Evolutionary conservation across 2,113 vertebrate species (phyloP).

Genomic region (Crotophaga sulcirostris): DNA sequence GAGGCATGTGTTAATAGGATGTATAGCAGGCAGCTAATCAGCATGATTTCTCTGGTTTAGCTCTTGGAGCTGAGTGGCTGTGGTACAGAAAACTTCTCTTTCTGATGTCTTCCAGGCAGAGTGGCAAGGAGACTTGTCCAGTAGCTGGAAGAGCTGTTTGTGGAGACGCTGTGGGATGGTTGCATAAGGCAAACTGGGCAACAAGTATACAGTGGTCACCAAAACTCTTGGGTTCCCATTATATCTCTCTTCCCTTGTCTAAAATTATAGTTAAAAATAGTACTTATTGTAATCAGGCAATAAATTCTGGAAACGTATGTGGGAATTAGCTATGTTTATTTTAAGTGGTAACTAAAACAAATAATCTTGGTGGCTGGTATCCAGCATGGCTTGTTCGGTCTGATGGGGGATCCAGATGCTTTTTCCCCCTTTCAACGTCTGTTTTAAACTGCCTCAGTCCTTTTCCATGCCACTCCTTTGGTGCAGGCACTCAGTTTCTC

Average conservation of each 20-base stretch:
- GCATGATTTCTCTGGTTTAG: neutral
- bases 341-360: slow-evolving; percentile 34
- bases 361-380: neutral
- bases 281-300: slow-evolving; percentile 10
- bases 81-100: neutral
- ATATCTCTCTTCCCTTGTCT: neutral
- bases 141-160: neutral
- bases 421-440: neutral
- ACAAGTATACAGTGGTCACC: neutral
- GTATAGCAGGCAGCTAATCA: neutral
- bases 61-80: neutral
- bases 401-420: neutral
- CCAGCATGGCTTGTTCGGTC: neutral
- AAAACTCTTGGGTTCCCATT: neutral
- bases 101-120: neutral
- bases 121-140: neutral
- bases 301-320: slow-evolving; percentile 17
- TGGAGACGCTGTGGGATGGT: neutral
- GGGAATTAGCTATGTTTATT: slow-evolving; percentile 15
- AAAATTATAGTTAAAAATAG: neutral
- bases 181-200: neutral
- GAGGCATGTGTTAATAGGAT: neutral
- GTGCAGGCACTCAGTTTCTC: neutral
- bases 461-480: neutral
- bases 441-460: neutral